A percentile compares a stretch with the other conserved stretches of the same genome.
Conservation (phyloP, 1,140 invertebrate genomes). For the Cyclina sinensis region DNA sequence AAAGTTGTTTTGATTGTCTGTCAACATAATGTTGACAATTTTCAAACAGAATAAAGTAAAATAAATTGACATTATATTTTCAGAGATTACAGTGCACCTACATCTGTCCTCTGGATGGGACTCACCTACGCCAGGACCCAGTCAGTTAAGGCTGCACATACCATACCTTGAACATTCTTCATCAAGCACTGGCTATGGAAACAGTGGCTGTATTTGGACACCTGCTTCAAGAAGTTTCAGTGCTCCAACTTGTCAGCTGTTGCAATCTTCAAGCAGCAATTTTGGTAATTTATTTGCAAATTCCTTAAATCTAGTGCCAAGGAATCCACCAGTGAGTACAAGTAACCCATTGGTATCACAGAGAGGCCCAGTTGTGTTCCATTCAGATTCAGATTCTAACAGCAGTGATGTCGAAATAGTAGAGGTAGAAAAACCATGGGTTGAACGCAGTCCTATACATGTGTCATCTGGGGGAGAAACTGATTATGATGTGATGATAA, state of each 20-base stretch:
- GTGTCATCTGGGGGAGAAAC: conserved; percentile 81
- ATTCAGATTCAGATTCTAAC: conserved; percentile 49
- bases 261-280: background rate
- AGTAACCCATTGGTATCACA: background rate
- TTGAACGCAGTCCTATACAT: conserved; percentile 87
- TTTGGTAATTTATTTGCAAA: conserved; percentile 9
- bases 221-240: conserved; percentile 28
- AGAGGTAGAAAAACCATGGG: conserved; percentile 87
- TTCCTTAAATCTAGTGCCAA: background rate
- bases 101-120: conserved; percentile 78
- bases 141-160: background rate
- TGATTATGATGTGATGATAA: conserved; percentile 69
- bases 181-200: background rate
- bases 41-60: no score
- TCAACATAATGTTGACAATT: no score
- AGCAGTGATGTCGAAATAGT: conserved; percentile 82
- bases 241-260: background rate
- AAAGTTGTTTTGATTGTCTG: no score
- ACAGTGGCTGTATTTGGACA: background rate
- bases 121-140: conserved; percentile 81
- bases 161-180: background rate
- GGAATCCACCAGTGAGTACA: background rate
- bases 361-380: background rate
- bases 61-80: no score
- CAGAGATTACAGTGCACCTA: conserved; percentile 14